phyloP scores from a whole-genome alignment of 2,888 invertebrate species.

The Acleris literana region DNA sequence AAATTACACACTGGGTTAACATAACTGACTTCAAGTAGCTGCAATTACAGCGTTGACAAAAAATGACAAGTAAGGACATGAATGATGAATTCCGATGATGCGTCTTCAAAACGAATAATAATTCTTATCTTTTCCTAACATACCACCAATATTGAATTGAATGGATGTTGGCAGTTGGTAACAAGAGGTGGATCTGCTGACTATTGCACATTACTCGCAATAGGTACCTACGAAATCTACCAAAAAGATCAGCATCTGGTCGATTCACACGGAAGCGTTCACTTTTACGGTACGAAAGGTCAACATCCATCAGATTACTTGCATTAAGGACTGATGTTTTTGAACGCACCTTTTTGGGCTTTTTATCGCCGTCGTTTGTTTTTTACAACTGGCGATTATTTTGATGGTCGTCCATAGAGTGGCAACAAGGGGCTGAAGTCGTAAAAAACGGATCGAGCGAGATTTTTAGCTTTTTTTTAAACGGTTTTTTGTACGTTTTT shows the following conservation, averaged over 20 bases:
- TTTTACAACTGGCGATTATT: conserved; percentile 50
- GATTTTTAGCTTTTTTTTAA: conserved; percentile 46
- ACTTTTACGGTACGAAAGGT: conserved; percentile 35
- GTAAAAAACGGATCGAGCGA: conserved; percentile 46
- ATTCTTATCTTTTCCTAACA: too few relatives aligned
- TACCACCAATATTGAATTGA: too few relatives aligned
- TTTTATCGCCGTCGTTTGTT: conserved; percentile 47
- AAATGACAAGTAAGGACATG: too few relatives aligned
- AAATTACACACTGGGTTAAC: too few relatives aligned
- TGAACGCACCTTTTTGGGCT: conserved; percentile 33
- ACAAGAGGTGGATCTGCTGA: background rate
- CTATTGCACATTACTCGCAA: background rate
- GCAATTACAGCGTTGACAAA: too few relatives aligned
- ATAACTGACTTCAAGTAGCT: too few relatives aligned
- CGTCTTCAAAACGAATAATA: too few relatives aligned
- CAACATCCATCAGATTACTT: conserved; percentile 36
- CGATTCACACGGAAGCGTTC: conserved; percentile 40
- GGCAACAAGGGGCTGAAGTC: conserved; percentile 36
- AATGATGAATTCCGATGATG: too few relatives aligned
- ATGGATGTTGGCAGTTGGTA: too few relatives aligned
- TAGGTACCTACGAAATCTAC: conserved; percentile 22
- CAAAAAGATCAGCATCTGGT: conserved; percentile 39
- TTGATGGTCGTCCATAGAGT: conserved; percentile 42
- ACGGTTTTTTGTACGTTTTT: conserved; percentile 17
- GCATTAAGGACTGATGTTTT: conserved; percentile 35